phyloP scores from a whole-genome alignment of 2,888 invertebrate genomes.

The Apeira syringaria region DNA sequence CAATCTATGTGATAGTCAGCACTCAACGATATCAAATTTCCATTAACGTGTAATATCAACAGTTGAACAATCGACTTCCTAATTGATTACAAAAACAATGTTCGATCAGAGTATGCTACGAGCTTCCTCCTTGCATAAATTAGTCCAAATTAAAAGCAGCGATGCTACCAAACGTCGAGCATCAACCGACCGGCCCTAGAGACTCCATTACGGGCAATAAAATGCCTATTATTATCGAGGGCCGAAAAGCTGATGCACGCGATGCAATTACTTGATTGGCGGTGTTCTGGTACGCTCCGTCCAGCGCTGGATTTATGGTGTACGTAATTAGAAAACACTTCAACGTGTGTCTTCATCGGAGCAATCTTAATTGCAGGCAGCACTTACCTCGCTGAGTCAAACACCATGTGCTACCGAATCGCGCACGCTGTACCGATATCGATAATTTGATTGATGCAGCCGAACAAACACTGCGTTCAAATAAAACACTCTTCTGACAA shows the following conservation, averaged over 20 bases:
- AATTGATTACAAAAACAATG: conserved; percentile 74
- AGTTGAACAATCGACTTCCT: conserved; percentile 51
- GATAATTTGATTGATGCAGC: conserved; percentile 45
- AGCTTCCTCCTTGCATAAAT: conserved; percentile 69
- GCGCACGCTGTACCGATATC: conserved; percentile 38
- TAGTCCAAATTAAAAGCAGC: conserved; percentile 77
- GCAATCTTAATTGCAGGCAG: conserved; percentile 79
- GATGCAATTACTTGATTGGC: conserved; percentile 84
- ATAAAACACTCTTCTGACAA: conserved; percentile 15
- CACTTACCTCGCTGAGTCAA: conserved; percentile 79
- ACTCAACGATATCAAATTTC: conserved; percentile 68
- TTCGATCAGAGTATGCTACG: conserved; percentile 36
- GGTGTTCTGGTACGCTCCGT: conserved; percentile 73
- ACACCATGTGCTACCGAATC: conserved; percentile 61
- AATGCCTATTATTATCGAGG: conserved; percentile 84
- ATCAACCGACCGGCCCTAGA: conserved; percentile 77
- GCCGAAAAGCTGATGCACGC: conserved; percentile 83
- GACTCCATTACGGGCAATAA: conserved; percentile 83
- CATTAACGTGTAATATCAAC: conserved; percentile 54
- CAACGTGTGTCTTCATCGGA: conserved; percentile 80
- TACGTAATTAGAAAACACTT: conserved; percentile 83
- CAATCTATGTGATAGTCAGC: conserved; percentile 69
- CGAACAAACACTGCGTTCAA: conserved; percentile 31
- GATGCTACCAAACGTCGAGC: conserved; percentile 64
- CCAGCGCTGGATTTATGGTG: conserved; percentile 77